phyloP scores from a whole-genome alignment of 2,113 vertebrate species.

The Eubucco bourcierii region DNA sequence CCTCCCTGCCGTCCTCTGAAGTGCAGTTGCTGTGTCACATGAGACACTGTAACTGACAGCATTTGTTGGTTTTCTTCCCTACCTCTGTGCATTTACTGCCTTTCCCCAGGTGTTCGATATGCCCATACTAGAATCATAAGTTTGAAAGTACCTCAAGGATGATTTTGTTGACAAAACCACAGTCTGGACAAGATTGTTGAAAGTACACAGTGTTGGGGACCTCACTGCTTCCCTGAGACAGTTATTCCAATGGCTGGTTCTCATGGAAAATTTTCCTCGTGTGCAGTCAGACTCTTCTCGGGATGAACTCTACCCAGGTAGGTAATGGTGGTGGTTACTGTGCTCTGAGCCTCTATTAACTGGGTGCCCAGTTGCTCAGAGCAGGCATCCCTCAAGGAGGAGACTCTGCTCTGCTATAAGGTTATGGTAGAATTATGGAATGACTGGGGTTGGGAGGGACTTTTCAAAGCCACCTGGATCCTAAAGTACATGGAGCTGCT shows the following conservation, averaged over 20 bases:
- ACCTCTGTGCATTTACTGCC: neutral
- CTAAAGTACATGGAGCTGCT: neutral
- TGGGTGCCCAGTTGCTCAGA: neutral
- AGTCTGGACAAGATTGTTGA: neutral
- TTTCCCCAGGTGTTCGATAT: no score
- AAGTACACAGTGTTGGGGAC: neutral
- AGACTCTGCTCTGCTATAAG: neutral
- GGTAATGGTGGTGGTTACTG: neutral
- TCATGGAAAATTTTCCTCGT: neutral
- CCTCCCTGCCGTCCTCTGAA: no score
- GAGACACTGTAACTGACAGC: no score
- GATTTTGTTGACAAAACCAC: neutral
- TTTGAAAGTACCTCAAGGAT: neutral
- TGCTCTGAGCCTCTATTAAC: neutral
- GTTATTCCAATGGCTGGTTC: neutral
- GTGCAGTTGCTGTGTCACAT: accelerated
- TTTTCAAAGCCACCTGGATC: no score
- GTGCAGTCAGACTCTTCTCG: neutral
- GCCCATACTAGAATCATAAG: no score
- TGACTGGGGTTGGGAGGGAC: no score
- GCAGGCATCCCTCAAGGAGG: neutral
- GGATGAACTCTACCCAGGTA: neutral
- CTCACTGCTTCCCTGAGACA: neutral
- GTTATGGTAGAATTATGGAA: no score
- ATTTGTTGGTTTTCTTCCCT: neutral